Base-by-base conservation (phyloP, 2,113 vertebrate genomes). In the Cyprinus carpio region DNA sequence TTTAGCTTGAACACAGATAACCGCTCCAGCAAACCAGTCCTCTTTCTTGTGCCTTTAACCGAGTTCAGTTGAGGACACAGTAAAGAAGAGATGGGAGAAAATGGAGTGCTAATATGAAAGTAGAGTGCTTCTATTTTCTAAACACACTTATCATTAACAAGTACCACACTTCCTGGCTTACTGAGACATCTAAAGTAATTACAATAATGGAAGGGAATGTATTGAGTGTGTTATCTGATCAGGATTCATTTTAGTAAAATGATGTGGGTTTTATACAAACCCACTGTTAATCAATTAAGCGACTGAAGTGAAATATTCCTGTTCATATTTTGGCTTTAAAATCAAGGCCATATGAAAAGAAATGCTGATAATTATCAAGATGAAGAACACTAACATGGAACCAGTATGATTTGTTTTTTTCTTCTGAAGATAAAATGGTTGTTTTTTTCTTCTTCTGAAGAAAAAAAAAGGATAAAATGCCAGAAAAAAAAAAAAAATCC, bases 141-240 rank as follows among this genome's bases (percentile, higher is more conserved):
- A 58, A 34, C 69, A 82, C 62, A 72, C 81, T 72, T 31, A 86
- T 88, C 78, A 84, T 86, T 86, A 86, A 71, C 49, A 23, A 46
- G 29, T 23, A 78, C 49, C 64, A 37, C 11, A 78, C 85, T 43
- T 82, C 84, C 62, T 78, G 84, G 58, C 77, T 88, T 78, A 67
- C 15, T 84, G 81, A 34, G 37, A 77, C 82, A 83, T 86, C 84
- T 83, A 43, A 88, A 86, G 87, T 86, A 88, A 86, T 88, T 88
- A 86, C 87, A 88, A 88, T 86, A 88, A 88, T 86, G 85, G 82
- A 86, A 88, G 43, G 54, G 75, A 86, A 77, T 84, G 56, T 81
- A 86, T 86, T 74, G 75, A 75, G 78, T 72, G 49, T 84, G 77
- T 71, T 86, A 84, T 86, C 77, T 88, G 75, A 84, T 58, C 37